Conservation (phyloP, 2,888 invertebrate genomes). For the Harpalus rubripes region DNA sequence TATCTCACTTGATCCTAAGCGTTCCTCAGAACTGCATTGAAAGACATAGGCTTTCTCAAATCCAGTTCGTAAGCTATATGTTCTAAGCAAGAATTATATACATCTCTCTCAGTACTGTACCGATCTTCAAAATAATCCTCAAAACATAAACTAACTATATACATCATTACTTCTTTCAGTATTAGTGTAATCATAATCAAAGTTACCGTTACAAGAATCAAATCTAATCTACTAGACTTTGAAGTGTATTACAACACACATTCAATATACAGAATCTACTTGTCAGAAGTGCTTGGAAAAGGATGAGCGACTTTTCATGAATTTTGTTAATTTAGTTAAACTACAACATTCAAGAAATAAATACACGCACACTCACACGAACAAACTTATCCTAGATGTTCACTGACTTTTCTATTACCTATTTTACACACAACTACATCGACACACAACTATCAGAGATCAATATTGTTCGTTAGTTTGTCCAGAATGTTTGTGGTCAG, state of each 20-base stretch:
- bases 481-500: conserved; percentile 51
- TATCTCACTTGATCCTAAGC: too few species aligned
- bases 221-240: conserved; percentile 64
- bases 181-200: conserved; percentile 4
- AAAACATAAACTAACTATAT: conserved; percentile 7
- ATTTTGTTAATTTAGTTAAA: conserved; percentile 54
- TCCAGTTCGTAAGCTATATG: too few species aligned
- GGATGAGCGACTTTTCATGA: conserved; percentile 55
- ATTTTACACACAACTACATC: conserved; percentile 63
- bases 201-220: conserved; percentile 39
- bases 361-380: conserved; percentile 63
- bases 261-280: conserved; percentile 64
- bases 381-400: conserved; percentile 54
- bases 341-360: conserved; percentile 66
- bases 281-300: conserved; percentile 65
- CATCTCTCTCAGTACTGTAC: conserved; percentile 10
- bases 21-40: too few species aligned
- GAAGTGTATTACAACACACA: conserved; percentile 64
- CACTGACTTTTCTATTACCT: conserved; percentile 57
- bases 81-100: conserved; percentile 42
- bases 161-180: conserved; percentile 20
- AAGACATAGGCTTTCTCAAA: too few species aligned
- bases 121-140: not conserved
- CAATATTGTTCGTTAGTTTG: conserved; percentile 47
- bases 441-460: conserved; percentile 64